Base-by-base conservation (phyloP, 2,797 vertebrate species). In the Amblyopsis hoosieri region DNA sequence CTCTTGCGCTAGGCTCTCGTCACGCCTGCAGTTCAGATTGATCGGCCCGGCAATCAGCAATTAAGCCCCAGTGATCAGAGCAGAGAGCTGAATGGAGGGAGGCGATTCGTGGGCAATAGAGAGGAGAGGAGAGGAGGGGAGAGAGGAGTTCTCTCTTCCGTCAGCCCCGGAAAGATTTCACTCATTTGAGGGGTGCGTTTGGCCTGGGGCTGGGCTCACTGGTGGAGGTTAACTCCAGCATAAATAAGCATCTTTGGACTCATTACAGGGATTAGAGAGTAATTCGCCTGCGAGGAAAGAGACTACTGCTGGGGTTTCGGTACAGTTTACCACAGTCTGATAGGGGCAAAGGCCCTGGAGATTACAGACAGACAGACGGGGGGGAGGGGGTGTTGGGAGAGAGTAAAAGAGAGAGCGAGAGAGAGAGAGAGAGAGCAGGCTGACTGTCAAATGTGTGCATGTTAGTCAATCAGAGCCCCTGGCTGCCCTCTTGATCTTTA, bases 231-330 rank as follows among this genome's bases (percentile, higher is more conserved):
- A 94, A 92, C 89, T 91, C 90, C 90, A 88, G 91, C 91, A 93
- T 93, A 94, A 93, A 93, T 94, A 93, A 93, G 89, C 87, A 91
- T 93, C 92, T 91, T 91, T 90, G 90, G 87, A 90, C 91, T 93
- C 91, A 93, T 94, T 94, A 94, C 91, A 92, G 90, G 90, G 91
- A 93, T 93, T 93, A 93, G 90, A 87, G 89, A 87, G 90, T 93
- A 91, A 92, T 93, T 91, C 87, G 90, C 89, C 88, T 90, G 84
- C 84, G 74, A 92, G 91, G 87, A 89, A 88, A 82, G 85, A 91
- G 84, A 84, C 82, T 81, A 87, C 89, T 92, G 85, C 91, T 83
- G 82, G 88, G 87, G 88, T 89, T 90, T 91, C 90, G 88, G 90
- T 92, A 91, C 89, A 90, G 91, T 93, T 93, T 93, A 93, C 91